Conservation (phyloP, 1,140 invertebrate genomes). For the Bacillus rossius region DNA sequence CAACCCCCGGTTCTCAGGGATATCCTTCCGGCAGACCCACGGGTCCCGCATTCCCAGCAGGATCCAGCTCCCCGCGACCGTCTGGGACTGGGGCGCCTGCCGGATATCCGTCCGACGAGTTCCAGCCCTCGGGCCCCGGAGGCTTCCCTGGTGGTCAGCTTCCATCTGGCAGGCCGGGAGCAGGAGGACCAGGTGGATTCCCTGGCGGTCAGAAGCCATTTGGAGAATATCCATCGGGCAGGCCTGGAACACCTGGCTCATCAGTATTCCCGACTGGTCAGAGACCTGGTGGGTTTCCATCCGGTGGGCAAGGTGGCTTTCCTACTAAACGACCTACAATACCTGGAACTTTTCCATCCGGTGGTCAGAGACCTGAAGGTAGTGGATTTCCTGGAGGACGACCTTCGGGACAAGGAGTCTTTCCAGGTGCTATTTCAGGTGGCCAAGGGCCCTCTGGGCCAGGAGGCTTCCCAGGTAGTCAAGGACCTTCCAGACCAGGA, state of each 20-base stretch:
- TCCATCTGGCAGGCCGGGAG: not conserved
- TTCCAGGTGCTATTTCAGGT: too few species aligned
- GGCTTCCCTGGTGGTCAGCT: too few species aligned
- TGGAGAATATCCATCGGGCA: slow-evolving; percentile 13
- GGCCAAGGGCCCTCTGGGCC: slow-evolving; percentile 24
- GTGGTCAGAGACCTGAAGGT: slow-evolving; percentile 16
- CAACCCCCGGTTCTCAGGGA: too few species aligned
- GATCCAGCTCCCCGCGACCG: not conserved
- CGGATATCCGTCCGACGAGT: not conserved
- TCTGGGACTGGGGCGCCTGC: not conserved
- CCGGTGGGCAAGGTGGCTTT: slow-evolving; percentile 15
- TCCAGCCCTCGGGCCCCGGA: not conserved
- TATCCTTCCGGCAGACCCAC: not conserved
- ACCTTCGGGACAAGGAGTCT: slow-evolving; percentile 13
- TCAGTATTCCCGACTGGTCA: not conserved
- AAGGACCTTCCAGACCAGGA: slow-evolving; percentile 27
- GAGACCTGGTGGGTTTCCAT: not conserved
- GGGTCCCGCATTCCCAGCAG: not conserved
- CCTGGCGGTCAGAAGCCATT: not conserved
- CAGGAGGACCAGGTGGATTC: not conserved
- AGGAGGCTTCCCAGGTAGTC: slow-evolving; percentile 23
- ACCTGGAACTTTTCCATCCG: slow-evolving; percentile 22
- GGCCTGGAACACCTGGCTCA: not conserved
- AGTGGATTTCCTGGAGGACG: slow-evolving; percentile 19
- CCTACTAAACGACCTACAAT: slow-evolving; percentile 20